Conservation (phyloP, 2,113 vertebrate genomes). For the Psettodes erumei region DNA sequence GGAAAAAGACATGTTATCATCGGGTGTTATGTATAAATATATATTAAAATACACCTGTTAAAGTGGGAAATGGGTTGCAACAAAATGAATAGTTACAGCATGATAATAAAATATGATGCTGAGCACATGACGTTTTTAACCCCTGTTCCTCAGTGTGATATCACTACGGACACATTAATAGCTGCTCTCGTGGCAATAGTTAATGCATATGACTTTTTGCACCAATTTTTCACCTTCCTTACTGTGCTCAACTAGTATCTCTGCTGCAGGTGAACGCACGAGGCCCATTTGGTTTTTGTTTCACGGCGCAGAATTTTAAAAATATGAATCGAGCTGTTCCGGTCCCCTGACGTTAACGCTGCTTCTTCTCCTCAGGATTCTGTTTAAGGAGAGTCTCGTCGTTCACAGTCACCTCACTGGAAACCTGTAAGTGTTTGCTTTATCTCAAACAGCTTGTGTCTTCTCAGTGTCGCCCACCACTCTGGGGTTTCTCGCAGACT, state of each 20-base stretch:
- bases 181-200: no score
- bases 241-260: background rate
- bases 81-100: background rate
- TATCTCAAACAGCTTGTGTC: background rate
- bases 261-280: background rate
- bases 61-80: background rate
- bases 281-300: background rate
- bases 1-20: background rate
- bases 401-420: slow-evolving; percentile 85
- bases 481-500: background rate
- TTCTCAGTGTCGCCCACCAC: background rate
- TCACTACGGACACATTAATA: no score
- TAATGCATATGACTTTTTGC: no score
- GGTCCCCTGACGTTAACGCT: background rate
- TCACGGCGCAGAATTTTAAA: background rate
- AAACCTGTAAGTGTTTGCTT: slow-evolving; percentile 78
- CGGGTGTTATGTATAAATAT: background rate
- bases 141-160: no score
- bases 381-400: slow-evolving; percentile 84
- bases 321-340: background rate
- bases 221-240: no score
- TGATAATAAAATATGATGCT: no score
- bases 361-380: slow-evolving; percentile 75
- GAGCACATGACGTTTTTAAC: no score
- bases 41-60: no score